Evolutionary conservation across 1,140 invertebrate species (phyloP).

Genomic region (Planococcus citri): DNA sequence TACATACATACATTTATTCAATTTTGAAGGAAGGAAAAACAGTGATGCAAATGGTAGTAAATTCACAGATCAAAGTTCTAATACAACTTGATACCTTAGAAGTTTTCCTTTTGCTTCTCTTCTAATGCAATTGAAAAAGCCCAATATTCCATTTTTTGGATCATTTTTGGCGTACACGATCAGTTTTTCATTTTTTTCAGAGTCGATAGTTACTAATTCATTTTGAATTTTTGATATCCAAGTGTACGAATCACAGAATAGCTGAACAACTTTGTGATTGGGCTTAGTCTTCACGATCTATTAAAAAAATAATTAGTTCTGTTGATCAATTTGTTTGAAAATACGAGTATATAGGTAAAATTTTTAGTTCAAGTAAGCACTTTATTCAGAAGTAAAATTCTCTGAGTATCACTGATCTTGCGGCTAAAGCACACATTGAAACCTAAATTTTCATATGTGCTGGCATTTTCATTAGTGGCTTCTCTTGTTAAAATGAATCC

Average conservation of each 20-base stretch:
- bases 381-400: not conserved
- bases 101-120: constrained; percentile 52
- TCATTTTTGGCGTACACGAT: constrained; percentile 48
- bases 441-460: not conserved
- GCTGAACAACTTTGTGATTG: not conserved
- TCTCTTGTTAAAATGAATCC: not conserved
- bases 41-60: no score
- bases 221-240: no score
- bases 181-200: constrained; percentile 33
- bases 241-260: not conserved
- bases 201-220: constrained; percentile 41
- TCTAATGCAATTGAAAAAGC: constrained; percentile 60
- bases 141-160: constrained; percentile 62
- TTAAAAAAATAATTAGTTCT: not conserved
- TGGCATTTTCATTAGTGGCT: not conserved
- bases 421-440: not conserved
- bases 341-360: no score
- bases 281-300: not conserved
- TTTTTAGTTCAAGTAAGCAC: no score
- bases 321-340: no score
- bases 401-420: not conserved
- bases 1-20: no score
- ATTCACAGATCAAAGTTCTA: no score
- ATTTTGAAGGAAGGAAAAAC: no score
- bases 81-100: no score